These are phyloP conservation scores for Cuculus canorus DNA, from an alignment of 2,797 vertebrate species.

Conservation along the genomic window DNA sequence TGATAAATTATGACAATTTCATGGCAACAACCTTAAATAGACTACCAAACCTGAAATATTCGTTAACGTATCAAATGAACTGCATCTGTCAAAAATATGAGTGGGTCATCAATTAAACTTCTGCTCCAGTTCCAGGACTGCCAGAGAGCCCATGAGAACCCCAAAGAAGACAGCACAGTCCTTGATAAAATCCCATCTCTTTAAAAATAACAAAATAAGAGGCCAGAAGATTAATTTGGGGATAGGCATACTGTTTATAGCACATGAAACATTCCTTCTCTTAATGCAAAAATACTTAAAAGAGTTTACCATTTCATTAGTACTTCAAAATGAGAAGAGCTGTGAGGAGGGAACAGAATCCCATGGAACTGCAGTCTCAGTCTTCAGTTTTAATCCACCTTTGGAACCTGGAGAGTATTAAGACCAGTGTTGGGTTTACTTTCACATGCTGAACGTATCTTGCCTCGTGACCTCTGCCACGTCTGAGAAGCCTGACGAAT, in stretches of 20 bases:
- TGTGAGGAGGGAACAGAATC: not conserved
- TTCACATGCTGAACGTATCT: not conserved
- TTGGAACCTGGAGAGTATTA: not conserved
- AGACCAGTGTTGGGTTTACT: not conserved
- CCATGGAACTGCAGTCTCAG: not conserved
- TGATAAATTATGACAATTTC: constrained; percentile 25
- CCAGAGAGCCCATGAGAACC: not conserved
- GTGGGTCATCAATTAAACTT: not conserved
- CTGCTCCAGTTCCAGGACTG: not conserved
- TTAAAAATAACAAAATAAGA: not conserved
- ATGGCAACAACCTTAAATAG: not conserved
- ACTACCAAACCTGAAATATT: not conserved
- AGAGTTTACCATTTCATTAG: not conserved
- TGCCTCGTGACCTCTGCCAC: not conserved
- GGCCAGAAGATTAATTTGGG: not conserved
- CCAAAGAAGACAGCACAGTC: not conserved
- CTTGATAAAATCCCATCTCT: not conserved
- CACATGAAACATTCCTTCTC: not conserved
- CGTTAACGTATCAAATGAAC: not conserved
- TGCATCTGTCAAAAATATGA: constrained; percentile 29
- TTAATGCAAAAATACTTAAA: not conserved
- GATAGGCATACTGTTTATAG: not conserved
- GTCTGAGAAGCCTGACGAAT: not conserved
- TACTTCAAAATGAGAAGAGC: not conserved
- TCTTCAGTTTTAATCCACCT: not conserved